phyloP scores from a whole-genome alignment of 1,140 invertebrate species.

The Hylaeus volcanicus region DNA sequence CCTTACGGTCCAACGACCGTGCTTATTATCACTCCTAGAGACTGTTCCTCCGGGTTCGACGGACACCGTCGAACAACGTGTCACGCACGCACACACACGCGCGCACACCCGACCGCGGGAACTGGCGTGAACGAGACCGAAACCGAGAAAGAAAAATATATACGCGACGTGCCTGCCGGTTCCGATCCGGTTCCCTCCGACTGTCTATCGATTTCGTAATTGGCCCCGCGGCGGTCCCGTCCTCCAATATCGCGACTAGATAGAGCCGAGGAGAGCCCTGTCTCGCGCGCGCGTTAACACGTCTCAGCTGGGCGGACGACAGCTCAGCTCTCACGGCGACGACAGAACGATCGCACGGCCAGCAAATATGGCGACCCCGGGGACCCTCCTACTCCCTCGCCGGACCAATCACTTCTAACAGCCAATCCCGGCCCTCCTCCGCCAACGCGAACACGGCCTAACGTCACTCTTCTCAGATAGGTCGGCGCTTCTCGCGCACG shows the following conservation, averaged over 20 bases:
- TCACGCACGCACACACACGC: slow-evolving; percentile 23
- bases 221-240: slow-evolving; percentile 15
- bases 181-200: slow-evolving; percentile 1
- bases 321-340: slow-evolving; percentile 59
- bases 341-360: slow-evolving; percentile 61
- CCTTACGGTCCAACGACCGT: background rate
- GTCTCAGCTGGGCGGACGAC: slow-evolving; percentile 64
- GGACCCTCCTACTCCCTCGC: slow-evolving; percentile 38
- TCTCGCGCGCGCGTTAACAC: slow-evolving; percentile 46
- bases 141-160: background rate
- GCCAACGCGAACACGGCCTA: slow-evolving; percentile 8
- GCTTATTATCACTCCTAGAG: background rate
- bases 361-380: slow-evolving; percentile 66
- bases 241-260: slow-evolving; percentile 32
- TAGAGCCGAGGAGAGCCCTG: slow-evolving; percentile 34
- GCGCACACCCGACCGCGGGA: slow-evolving; percentile 8
- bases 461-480: background rate
- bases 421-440: slow-evolving; percentile 26
- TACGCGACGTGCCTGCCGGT: slow-evolving; percentile 12
- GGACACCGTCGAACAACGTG: slow-evolving; percentile 11
- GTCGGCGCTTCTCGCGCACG: too few species aligned
- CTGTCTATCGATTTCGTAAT: background rate
- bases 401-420: slow-evolving; percentile 48
- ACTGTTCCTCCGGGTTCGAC: background rate
- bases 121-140: background rate